Conservation (phyloP, 2,797 vertebrate species). For the Threskiornis aethiopicus region DNA sequence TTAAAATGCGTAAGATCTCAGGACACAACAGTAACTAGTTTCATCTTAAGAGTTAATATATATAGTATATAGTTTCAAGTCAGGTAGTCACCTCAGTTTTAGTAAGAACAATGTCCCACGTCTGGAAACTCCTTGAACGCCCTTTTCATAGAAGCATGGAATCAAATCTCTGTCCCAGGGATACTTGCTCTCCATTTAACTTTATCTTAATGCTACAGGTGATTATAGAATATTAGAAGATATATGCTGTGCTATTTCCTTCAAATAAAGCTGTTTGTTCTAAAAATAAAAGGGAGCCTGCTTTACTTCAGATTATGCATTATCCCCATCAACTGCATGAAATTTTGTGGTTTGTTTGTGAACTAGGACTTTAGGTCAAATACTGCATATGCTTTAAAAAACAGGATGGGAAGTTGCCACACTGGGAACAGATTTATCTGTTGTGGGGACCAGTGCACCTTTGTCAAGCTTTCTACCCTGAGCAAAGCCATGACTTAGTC, state of each 20-base stretch:
- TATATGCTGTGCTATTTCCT: not conserved
- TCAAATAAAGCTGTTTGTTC: not conserved
- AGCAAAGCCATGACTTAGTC: not conserved
- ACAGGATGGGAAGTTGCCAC: fast-evolving
- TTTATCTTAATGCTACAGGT: not conserved
- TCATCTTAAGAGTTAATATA: not conserved
- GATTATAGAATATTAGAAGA: not conserved
- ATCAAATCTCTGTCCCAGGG: not conserved
- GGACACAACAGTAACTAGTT: not conserved
- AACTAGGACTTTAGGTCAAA: not conserved
- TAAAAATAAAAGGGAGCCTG: not conserved
- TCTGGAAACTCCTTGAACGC: not conserved
- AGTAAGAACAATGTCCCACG: not conserved
- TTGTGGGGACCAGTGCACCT: fast-evolving
- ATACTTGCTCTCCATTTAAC: not conserved
- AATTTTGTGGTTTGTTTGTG: not conserved
- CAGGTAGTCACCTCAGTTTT: not conserved
- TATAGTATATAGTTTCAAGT: not conserved
- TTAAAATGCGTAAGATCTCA: not conserved
- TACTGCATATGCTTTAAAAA: not conserved
- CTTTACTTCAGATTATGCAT: not conserved
- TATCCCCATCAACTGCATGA: not conserved
- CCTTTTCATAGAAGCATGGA: not conserved
- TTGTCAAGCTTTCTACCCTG: not conserved
- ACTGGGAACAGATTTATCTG: not conserved